phyloP scores from a whole-genome alignment of 1,140 invertebrate genomes.

The Dinoponera quadriceps region DNA sequence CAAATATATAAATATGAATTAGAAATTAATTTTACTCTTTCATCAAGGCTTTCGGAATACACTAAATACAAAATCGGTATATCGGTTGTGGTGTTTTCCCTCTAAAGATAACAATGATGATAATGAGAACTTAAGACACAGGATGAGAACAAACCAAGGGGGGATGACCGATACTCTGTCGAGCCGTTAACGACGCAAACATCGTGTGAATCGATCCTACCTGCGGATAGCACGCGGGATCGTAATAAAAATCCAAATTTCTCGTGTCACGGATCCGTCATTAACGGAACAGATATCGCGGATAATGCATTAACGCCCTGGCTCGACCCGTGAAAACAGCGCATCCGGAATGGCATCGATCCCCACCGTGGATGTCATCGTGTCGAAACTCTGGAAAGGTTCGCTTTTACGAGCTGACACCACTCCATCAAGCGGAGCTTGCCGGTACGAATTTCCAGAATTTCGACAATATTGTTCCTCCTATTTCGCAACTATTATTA shows the following conservation, averaged over 20 bases:
- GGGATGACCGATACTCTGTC: too few species aligned
- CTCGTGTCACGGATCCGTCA: neutral
- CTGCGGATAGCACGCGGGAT: neutral
- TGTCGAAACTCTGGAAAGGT: constrained; percentile 47
- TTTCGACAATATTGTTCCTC: constrained; percentile 54
- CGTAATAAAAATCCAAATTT: constrained; percentile 21
- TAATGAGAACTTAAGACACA: too few species aligned
- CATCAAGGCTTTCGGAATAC: too few species aligned
- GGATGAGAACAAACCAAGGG: too few species aligned
- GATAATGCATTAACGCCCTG: constrained; percentile 14
- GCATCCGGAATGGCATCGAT: constrained; percentile 37
- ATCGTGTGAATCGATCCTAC: neutral
- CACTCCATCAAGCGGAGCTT: constrained; percentile 38
- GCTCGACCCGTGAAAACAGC: neutral
- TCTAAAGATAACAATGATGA: too few species aligned
- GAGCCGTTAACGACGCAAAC: neutral
- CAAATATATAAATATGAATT: too few species aligned
- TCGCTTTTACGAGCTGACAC: constrained; percentile 48
- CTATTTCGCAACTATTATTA: constrained; percentile 56
- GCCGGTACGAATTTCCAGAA: constrained; percentile 42
- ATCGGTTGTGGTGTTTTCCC: too few species aligned
- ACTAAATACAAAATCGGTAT: too few species aligned
- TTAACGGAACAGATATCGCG: constrained; percentile 17
- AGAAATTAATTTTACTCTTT: too few species aligned
- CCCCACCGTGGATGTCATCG: constrained; percentile 40